phyloP scores from a whole-genome alignment of 2,113 vertebrate genomes.

The Pelodiscus sinensis region DNA sequence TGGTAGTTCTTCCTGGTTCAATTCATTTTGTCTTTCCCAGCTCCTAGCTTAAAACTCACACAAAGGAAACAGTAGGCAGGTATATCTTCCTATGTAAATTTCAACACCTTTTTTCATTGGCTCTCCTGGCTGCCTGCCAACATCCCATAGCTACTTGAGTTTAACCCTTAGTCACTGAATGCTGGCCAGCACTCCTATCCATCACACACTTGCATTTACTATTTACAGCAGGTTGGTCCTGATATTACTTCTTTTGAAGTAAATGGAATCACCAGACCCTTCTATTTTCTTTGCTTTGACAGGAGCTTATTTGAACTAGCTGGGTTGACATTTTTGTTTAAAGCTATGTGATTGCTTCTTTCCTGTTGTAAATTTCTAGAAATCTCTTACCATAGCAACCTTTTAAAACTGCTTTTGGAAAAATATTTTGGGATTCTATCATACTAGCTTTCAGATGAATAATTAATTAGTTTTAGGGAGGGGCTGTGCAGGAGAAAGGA shows the following conservation, averaged over 20 bases:
- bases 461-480: neutral
- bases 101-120: too few species aligned
- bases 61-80: too few species aligned
- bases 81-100: too few species aligned
- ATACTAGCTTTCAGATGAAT: neutral
- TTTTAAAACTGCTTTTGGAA: constrained; percentile 6
- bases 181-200: too few species aligned
- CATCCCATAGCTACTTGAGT: too few species aligned
- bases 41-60: too few species aligned
- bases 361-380: neutral
- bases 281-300: constrained; percentile 6
- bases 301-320: neutral
- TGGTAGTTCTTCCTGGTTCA: too few species aligned
- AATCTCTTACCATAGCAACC: neutral
- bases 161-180: too few species aligned
- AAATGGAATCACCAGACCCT: neutral
- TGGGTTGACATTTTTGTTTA: neutral
- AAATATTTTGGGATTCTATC: neutral
- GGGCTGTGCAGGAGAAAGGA: neutral
- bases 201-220: neutral
- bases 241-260: constrained; percentile 11
- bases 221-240: constrained; percentile 29
- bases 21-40: too few species aligned
- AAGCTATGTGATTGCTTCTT: neutral
- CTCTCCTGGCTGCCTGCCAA: too few species aligned